Evolutionary conservation across 2,888 invertebrate genomes (phyloP).

Genomic region (Apodemia duryi): DNA sequence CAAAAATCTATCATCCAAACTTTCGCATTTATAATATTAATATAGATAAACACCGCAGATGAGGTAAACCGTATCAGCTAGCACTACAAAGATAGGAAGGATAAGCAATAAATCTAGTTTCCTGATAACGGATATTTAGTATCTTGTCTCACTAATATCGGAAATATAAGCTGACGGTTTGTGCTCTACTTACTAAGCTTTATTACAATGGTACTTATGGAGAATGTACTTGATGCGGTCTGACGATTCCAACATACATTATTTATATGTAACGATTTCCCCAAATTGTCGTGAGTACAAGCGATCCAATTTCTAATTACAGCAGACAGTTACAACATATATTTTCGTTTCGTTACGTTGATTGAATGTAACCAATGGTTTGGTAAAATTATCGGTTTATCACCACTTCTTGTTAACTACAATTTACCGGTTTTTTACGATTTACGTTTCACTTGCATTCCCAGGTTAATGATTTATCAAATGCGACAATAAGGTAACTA

Average conservation of each 20-base stretch:
- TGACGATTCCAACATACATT: neutral
- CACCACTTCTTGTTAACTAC: too few species aligned
- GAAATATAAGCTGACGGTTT: neutral
- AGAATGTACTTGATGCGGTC: neutral
- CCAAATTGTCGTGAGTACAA: neutral
- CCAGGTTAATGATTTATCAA: too few species aligned
- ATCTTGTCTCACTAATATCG: neutral
- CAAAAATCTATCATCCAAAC: too few species aligned
- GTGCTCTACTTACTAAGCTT: slow-evolving; percentile 5
- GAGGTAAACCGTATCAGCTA: too few species aligned
- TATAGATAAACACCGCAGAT: too few species aligned
- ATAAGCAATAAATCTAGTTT: too few species aligned
- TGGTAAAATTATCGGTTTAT: neutral
- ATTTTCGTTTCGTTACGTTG: neutral
- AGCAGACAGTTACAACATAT: neutral
- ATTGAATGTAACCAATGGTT: neutral
- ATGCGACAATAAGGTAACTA: too few species aligned
- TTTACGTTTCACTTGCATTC: too few species aligned
- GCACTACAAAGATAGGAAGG: too few species aligned
- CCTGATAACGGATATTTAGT: neutral
- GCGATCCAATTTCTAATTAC: neutral
- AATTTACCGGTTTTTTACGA: too few species aligned
- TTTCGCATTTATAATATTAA: too few species aligned
- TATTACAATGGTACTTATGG: neutral
- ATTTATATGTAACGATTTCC: slow-evolving; percentile 6